Percentiles rank a stretch among this genome's conserved stretches.
Evolutionary conservation across 2,113 vertebrate genomes (phyloP).

Genomic region (Crotalus horridus): DNA sequence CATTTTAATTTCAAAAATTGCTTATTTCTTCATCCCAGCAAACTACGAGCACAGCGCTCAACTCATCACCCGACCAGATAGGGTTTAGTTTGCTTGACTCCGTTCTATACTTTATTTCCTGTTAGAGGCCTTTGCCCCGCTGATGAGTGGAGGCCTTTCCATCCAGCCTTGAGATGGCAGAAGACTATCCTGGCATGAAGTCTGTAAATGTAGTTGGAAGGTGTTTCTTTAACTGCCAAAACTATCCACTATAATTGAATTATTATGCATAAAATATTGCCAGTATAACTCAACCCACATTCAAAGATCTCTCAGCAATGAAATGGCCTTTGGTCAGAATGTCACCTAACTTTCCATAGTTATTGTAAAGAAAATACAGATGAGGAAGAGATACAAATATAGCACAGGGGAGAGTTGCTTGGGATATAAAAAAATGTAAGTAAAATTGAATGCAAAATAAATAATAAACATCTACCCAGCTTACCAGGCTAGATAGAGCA

Average conservation of each 20-base stretch:
- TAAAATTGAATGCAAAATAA: not conserved
- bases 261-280: not conserved
- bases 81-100: not conserved
- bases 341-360: not conserved
- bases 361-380: not conserved
- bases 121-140: not conserved
- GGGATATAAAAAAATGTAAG: not conserved
- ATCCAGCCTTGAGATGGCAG: not conserved
- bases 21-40: not conserved
- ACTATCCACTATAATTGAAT: too few relatives aligned
- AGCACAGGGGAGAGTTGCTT: not conserved
- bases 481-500: not conserved
- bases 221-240: too few relatives aligned
- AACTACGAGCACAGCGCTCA: not conserved
- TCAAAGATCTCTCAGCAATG: not conserved
- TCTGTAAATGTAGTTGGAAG: not conserved
- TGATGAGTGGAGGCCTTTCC: not conserved
- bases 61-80: not conserved
- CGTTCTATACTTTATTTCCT: not conserved
- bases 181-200: not conserved
- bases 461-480: not conserved
- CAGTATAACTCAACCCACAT: not conserved
- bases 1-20: not conserved
- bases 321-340: not conserved
- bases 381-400: not conserved